Percentiles rank a stretch among this genome's conserved stretches.
phyloP scores from a whole-genome alignment of 2,888 invertebrate species.

The Yponomeuta cagnagella region DNA sequence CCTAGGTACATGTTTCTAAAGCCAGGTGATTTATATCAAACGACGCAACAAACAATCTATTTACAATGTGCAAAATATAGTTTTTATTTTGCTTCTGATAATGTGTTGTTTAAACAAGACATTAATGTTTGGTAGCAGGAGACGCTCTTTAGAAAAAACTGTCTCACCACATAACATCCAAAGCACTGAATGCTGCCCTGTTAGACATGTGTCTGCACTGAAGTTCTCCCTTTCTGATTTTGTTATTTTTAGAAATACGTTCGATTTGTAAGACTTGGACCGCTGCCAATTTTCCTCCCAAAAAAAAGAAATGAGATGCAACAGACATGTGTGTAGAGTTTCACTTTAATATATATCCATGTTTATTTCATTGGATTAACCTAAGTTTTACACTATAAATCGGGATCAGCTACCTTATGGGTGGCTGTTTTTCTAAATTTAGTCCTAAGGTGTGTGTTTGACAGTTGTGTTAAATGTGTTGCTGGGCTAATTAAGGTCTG shows the following conservation, averaged over 20 bases:
- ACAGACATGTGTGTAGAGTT: background rate
- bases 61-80: too few species aligned
- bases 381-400: background rate
- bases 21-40: too few species aligned
- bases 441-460: constrained; percentile 33
- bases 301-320: background rate
- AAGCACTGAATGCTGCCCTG: constrained; percentile 37
- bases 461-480: background rate
- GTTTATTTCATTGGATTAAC: background rate
- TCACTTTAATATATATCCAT: background rate
- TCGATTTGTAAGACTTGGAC: constrained; percentile 51
- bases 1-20: too few species aligned
- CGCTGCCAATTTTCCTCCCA: constrained; percentile 41
- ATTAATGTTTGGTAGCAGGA: too few species aligned
- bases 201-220: constrained; percentile 18
- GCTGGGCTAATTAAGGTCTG: constrained; percentile 5
- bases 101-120: too few species aligned
- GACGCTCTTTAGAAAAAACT: background rate
- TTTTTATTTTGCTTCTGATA: too few species aligned
- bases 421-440: constrained; percentile 69
- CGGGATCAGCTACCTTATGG: constrained; percentile 39
- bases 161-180: background rate
- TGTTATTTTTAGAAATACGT: constrained; percentile 58
- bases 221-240: background rate
- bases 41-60: too few species aligned